Evolutionary conservation across 2,888 invertebrate species (phyloP), one percentile per base, ranked within the genome.

Genomic region (Chromoteleia sp.): DNA sequence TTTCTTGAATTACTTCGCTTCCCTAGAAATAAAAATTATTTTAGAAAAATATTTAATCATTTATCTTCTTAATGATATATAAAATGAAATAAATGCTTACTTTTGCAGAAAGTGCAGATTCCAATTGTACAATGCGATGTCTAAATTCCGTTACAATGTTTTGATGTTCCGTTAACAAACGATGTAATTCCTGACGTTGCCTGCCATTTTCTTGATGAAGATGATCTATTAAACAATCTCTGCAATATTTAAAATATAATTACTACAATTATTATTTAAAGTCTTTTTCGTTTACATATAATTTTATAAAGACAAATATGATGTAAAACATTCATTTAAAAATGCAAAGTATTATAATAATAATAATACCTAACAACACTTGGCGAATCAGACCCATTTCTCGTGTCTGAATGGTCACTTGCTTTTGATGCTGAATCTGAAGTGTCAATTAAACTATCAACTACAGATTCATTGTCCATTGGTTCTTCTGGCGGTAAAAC

Each of bases 171-270:
- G 86, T 86, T 10, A 88, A 67, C 58, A 91, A 84, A 45, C 87
- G 87, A 84, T 90, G 88, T 50, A 91, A 73, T 83, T 92, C 89
- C 83, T 87, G 94, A 93, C 95, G 93, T 89, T 96, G 94, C 83
- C 95, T 93, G 79, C 94, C 94, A 76, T 96, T 93, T 91, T 97
- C 97, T 83, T 94, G 94, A 90, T 96, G 95, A 84, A 98, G 93
- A 87, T 97, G 96, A 81, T 96, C 95, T 83, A 97, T 97, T 45
- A 97, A 92, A 77, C 94, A 93, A 90, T 97, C 97, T 71, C 96
- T 94, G 86, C 3, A 52, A 73, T 15, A 48, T 41, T 0, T 14
- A 52, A 63, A 45, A 21, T n/a, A 45, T 17, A 50, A 75, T 29
- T 15, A 14, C 61, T 61, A n/a, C n/a, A 6, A n/a, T n/a, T 19